These are phyloP conservation scores for Macropis europaea DNA, from an alignment of 2,888 invertebrate genomes.

Conservation along the genomic window DNA sequence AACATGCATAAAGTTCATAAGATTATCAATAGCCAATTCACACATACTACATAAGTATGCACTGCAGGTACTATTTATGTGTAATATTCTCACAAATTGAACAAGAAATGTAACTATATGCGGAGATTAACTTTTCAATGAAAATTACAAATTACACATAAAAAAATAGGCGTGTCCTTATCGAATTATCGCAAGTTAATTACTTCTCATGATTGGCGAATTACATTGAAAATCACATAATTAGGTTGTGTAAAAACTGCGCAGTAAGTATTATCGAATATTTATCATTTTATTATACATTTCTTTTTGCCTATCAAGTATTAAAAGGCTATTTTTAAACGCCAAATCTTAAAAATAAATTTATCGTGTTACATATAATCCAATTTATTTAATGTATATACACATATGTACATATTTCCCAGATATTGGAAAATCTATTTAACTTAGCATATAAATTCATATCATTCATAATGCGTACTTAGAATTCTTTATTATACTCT, in stretches of 20 bases:
- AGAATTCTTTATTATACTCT: not conserved
- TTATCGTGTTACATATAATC: too few species aligned
- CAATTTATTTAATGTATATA: too few species aligned
- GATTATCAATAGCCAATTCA: constrained; percentile 22
- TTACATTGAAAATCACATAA: constrained; percentile 1
- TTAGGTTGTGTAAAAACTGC: too few species aligned
- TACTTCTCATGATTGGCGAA: not conserved
- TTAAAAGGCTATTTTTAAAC: too few species aligned
- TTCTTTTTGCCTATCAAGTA: too few species aligned
- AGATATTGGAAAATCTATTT: not conserved
- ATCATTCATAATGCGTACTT: not conserved
- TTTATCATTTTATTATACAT: too few species aligned
- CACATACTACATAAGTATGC: not conserved
- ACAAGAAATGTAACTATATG: not conserved
- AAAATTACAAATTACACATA: not conserved
- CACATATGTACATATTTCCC: too few species aligned
- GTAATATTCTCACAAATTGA: not conserved
- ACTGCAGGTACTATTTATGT: not conserved
- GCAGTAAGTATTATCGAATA: too few species aligned
- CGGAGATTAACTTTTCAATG: not conserved
- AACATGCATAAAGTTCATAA: constrained; percentile 18
- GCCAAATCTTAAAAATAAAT: too few species aligned
- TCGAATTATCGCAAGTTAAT: not conserved
- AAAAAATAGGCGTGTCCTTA: constrained; percentile 1
- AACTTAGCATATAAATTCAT: not conserved